Percentiles rank a stretch among this genome's conserved stretches.
Evolutionary conservation across 2,888 invertebrate genomes (phyloP).

Genomic region (Hyles lineata): DNA sequence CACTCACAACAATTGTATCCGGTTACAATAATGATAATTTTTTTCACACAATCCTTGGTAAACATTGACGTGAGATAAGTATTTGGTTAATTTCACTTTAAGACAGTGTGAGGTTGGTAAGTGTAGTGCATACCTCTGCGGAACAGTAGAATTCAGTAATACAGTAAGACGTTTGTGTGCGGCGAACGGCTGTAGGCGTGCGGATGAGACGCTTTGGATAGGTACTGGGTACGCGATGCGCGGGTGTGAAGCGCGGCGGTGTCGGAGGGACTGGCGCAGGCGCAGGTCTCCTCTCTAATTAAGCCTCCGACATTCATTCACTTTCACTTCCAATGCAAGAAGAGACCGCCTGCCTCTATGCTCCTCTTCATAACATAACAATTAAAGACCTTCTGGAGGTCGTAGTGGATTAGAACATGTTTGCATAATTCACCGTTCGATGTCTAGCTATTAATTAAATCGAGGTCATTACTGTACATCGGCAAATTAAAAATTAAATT

Average conservation of each 20-base stretch:
- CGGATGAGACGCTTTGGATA: constrained; percentile 43
- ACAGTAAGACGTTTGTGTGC: constrained; percentile 45
- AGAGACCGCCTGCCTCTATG: constrained; percentile 70
- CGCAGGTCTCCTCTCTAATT: constrained; percentile 82
- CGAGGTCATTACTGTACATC: background rate
- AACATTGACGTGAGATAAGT: background rate
- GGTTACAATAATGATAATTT: background rate
- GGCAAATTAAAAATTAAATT: background rate
- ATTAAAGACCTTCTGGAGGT: constrained; percentile 81
- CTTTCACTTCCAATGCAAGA: constrained; percentile 83
- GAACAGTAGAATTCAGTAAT: constrained; percentile 46
- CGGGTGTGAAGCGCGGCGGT: constrained; percentile 73
- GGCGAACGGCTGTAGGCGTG: constrained; percentile 41
- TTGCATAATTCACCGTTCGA: constrained; percentile 56
- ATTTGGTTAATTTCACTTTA: constrained; percentile 14
- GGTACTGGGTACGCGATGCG: constrained; percentile 50
- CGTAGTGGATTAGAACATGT: constrained; percentile 70
- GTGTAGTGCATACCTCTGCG: constrained; percentile 69
- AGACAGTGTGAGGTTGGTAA: constrained; percentile 32
- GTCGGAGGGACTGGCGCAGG: constrained; percentile 78
- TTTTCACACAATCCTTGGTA: background rate
- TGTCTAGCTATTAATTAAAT: constrained; percentile 17
- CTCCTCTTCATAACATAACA: constrained; percentile 66
- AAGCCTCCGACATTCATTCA: constrained; percentile 84
- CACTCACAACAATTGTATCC: background rate